Base-by-base conservation (phyloP, 1,140 invertebrate genomes). In the Yoshiicerus persimilis region DNA sequence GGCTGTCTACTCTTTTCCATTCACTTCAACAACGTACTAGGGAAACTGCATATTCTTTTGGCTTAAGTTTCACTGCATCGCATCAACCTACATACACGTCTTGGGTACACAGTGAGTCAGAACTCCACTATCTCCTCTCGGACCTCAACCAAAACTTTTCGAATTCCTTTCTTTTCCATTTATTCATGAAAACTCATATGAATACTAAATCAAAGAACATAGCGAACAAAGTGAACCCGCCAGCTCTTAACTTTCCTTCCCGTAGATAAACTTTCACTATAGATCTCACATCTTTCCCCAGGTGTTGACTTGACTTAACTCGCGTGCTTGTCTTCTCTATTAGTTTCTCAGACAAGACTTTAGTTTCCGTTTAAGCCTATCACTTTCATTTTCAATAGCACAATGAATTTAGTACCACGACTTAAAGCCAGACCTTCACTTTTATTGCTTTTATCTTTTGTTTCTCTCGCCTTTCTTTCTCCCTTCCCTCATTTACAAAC, bases 231-330 rank as follows among this genome's bases (percentile, higher is more conserved):
- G 47, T 85, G 39, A 56, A 36, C 34, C 62, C 34, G 85, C 20
- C 47, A 86, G 85, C 85, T 86, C 85, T 34, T 27, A 86, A 86
- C 47, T 66, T 86, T 66, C 75, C n/a, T 70, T 16, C 4, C 8
- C 32, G 75, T n/a, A 36, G 70, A 77, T 77, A 77, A 77, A 80
- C 75, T 80, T 70, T 80, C 32, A 80, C 32, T 36, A 36, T n/a
- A 80, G 30, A 80, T 36, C 30, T 80, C 75, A 32, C 34, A 80
- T 80, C 32, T 36, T 80, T 80, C 75, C 32, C 32, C 75, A 36
- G 75, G 75, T 80, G 75, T 80, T 80, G 75, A 80, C 75, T 80
- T 38, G 47, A 56, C 20, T 56, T 56, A 56, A 56, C 47, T 56
- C 47, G 0, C 64, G 25, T 70, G 11, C 25, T 6, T 11, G 9